phyloP scores from a whole-genome alignment of 2,888 invertebrate genomes.

The Deilephila elpenor region DNA sequence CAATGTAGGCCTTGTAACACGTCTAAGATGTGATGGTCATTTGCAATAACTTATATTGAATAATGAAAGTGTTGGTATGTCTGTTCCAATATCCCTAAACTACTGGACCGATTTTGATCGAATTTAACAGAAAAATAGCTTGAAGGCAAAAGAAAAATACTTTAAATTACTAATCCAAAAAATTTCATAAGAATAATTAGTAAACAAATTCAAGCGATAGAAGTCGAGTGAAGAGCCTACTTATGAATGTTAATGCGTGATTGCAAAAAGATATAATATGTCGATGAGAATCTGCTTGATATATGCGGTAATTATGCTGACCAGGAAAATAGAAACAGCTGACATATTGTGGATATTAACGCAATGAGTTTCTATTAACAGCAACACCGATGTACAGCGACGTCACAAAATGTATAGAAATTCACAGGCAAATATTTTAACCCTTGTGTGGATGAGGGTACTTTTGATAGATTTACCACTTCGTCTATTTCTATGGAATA shows the following conservation, averaged over 20 bases:
- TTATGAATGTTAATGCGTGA: slow-evolving; percentile 6
- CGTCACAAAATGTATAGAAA: no score
- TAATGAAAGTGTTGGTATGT: background rate
- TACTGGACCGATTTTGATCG: no score
- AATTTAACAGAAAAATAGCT: no score
- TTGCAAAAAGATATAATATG: background rate
- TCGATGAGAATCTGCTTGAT: background rate
- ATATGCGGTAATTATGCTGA: background rate
- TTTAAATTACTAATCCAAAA: no score
- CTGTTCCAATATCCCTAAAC: no score
- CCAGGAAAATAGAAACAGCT: background rate
- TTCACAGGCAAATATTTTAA: no score
- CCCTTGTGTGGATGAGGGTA: no score
- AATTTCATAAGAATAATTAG: no score
- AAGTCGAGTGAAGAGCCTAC: background rate
- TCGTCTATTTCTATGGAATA: no score
- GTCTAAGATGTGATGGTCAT: background rate
- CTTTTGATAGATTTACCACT: no score
- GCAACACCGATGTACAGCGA: no score
- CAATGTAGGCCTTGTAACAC: background rate
- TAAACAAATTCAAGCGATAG: background rate
- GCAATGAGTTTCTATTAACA: background rate
- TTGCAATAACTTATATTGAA: background rate
- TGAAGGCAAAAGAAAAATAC: no score
- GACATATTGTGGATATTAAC: background rate